These are phyloP conservation scores for Elgaria multicarinata DNA, from an alignment of 2,113 vertebrate genomes.

Conservation along the genomic window DNA sequence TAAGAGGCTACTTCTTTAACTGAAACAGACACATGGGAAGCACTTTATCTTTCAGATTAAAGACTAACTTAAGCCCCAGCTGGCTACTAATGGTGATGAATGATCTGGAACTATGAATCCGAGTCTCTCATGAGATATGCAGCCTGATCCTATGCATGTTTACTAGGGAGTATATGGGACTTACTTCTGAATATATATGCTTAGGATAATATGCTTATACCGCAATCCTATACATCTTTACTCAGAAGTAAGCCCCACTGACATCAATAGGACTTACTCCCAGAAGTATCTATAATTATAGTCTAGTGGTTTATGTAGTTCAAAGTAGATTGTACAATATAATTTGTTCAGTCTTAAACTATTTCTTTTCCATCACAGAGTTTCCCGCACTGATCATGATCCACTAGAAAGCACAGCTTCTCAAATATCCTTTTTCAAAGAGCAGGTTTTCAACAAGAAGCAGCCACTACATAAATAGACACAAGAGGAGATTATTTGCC, in stretches of 20 bases:
- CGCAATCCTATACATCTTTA: no score
- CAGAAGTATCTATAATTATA: background rate
- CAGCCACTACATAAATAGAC: background rate
- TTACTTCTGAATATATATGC: background rate
- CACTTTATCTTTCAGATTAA: background rate
- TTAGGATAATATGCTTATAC: background rate
- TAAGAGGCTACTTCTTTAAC: background rate
- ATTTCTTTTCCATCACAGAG: background rate
- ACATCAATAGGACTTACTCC: no score
- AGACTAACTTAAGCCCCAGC: background rate
- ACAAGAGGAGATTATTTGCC: background rate
- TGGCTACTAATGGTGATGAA: background rate
- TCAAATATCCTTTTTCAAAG: conserved; percentile 4
- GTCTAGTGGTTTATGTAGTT: background rate
- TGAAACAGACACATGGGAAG: background rate
- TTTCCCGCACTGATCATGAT: background rate
- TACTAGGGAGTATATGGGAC: background rate
- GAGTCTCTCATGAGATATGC: background rate
- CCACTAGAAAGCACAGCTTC: background rate
- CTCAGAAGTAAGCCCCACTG: no score
- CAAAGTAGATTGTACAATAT: background rate
- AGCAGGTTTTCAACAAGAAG: background rate
- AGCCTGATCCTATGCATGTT: background rate
- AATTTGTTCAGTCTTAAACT: background rate
- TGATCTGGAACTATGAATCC: background rate